Evolutionary conservation across 1,140 invertebrate genomes (phyloP).

Genomic region (Platorchestia sp.): DNA sequence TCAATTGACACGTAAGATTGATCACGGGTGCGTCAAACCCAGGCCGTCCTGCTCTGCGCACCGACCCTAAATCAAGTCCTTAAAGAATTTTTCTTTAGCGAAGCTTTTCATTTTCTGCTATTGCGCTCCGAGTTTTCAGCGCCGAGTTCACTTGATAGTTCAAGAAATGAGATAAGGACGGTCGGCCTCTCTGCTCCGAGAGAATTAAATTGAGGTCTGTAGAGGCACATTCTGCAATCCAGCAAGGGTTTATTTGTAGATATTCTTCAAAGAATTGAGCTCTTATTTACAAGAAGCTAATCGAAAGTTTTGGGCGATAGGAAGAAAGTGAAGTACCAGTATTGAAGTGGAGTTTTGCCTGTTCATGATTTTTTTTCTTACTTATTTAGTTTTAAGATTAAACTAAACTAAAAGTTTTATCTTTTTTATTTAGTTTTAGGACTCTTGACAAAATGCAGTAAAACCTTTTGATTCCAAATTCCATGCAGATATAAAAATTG

Average conservation of each 20-base stretch:
- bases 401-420: too few relatives aligned
- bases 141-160: neutral
- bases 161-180: neutral
- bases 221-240: neutral
- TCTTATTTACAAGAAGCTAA: neutral
- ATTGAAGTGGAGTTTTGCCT: neutral
- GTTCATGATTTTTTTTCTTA: neutral
- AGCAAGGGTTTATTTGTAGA: neutral
- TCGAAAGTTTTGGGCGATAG: neutral
- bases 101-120: neutral
- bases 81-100: neutral
- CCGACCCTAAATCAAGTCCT: slow-evolving; percentile 27
- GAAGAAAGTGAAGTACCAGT: neutral
- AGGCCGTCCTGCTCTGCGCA: neutral
- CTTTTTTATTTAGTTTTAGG: too few relatives aligned
- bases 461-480: too few relatives aligned
- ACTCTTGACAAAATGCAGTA: too few relatives aligned
- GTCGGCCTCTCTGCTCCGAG: neutral
- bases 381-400: too few relatives aligned
- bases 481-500: too few relatives aligned
- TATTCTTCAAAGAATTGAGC: neutral
- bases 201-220: neutral
- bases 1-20: slow-evolving; percentile 50
- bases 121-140: neutral
- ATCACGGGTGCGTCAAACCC: slow-evolving; percentile 15